Percentiles rank a stretch among this genome's conserved stretches.
Conservation (phyloP, 2,113 vertebrate species). For the Nesogale talazaci region DNA sequence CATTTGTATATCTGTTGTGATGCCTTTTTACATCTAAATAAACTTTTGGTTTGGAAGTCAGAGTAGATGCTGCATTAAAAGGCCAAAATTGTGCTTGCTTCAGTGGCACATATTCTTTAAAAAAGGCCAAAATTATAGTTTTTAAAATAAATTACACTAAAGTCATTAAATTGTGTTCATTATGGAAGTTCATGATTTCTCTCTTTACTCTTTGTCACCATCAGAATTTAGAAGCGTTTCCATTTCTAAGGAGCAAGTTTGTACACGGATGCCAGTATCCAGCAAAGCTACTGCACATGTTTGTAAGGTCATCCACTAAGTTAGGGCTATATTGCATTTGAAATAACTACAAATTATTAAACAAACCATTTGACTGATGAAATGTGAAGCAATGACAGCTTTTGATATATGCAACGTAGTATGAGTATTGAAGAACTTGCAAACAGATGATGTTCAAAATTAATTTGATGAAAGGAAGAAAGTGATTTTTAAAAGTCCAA, state of each 20-base stretch:
- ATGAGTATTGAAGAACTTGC: constrained; percentile 9
- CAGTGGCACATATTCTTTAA: no score
- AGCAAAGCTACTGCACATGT: neutral
- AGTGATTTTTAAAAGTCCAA: neutral
- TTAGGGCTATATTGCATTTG: neutral
- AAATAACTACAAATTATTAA: constrained; percentile 35
- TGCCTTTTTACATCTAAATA: neutral
- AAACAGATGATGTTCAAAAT: neutral
- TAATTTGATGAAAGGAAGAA: constrained; percentile 33
- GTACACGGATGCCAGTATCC: neutral
- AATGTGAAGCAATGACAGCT: neutral
- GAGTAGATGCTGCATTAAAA: constrained; percentile 42
- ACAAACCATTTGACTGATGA: neutral
- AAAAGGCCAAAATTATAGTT: constrained; percentile 16
- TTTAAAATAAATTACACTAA: neutral
- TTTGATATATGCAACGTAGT: constrained; percentile 29
- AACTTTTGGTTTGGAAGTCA: neutral
- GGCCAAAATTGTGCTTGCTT: no score
- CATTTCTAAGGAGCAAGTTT: neutral
- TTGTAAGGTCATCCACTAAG: neutral
- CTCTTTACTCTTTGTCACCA: neutral
- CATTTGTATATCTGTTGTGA: no score
- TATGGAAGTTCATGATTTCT: neutral
- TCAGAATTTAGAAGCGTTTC: constrained; percentile 16
- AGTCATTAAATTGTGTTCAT: neutral